Percentiles rank a stretch among this genome's conserved stretches.
Evolutionary conservation across 2,888 invertebrate species (phyloP).

Genomic region (Catocala fraxini): DNA sequence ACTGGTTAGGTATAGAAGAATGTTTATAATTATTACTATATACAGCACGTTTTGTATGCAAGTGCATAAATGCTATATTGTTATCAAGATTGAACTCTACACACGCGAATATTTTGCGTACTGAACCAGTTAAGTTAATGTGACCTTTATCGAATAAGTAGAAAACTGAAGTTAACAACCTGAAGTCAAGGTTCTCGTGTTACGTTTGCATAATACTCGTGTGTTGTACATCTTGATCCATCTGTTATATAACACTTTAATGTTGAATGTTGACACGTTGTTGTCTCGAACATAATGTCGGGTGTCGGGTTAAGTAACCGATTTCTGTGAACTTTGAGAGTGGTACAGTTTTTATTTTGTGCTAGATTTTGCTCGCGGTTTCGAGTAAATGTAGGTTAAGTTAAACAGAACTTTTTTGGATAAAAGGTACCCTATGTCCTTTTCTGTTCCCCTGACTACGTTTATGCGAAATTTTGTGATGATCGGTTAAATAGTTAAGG

Average conservation of each 20-base stretch:
- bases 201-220: slow-evolving; percentile 25
- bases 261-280: slow-evolving; percentile 45
- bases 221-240: slow-evolving; percentile 16
- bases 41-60: no score
- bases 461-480: no score
- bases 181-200: slow-evolving; percentile 35
- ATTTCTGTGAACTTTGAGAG: neutral
- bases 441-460: no score
- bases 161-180: slow-evolving; percentile 42
- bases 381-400: neutral
- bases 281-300: slow-evolving; percentile 34
- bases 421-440: no score
- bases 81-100: neutral
- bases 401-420: no score
- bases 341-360: neutral
- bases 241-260: slow-evolving; percentile 31
- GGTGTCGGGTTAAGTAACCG: neutral
- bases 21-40: no score
- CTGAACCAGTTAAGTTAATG: slow-evolving; percentile 1
- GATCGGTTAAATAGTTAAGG: no score
- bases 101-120: slow-evolving; percentile 2
- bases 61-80: no score
- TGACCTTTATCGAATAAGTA: slow-evolving; percentile 22
- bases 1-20: no score
- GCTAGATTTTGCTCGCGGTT: neutral